Conservation (phyloP, 2,888 invertebrate species). For the Apamea sordens region DNA sequence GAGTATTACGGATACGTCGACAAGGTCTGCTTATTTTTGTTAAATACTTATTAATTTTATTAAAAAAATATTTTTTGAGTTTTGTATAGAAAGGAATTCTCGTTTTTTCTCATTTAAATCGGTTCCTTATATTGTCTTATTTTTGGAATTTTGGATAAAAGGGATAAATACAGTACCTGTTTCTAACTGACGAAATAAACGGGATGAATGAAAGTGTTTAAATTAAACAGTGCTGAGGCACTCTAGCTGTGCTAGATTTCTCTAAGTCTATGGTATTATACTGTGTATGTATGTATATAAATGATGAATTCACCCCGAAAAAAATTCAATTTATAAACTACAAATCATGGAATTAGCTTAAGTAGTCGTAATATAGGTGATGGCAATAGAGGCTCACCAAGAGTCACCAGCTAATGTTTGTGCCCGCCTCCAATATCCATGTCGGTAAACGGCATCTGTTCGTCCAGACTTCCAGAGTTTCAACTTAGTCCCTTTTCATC, state of each 20-base stretch:
- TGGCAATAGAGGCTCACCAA: not conserved
- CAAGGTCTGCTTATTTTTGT: conserved; percentile 78
- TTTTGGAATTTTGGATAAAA: not conserved
- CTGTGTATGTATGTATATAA: not conserved
- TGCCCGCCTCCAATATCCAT: not conserved
- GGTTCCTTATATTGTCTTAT: not conserved
- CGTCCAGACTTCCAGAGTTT: too few species aligned
- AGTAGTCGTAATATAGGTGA: not conserved
- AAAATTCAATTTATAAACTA: not conserved
- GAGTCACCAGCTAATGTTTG: not conserved
- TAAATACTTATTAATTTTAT: too few species aligned
- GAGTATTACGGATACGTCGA: conserved; percentile 91
- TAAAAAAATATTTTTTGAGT: too few species aligned
- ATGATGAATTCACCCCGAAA: not conserved
- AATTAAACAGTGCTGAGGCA: not conserved
- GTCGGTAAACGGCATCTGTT: not conserved
- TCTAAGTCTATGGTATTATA: not conserved
- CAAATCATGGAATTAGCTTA: not conserved
- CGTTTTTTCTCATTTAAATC: not conserved
- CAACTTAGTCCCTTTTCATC: not conserved
- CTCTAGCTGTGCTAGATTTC: not conserved
- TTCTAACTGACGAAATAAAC: not conserved
- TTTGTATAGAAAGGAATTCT: not conserved
- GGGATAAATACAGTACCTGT: not conserved
- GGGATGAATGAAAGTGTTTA: not conserved